A percentile compares a stretch with the other conserved stretches of the same genome.
Evolutionary conservation across 2,888 invertebrate species (phyloP).

Genomic region (Drosophila pseudotakahashii): DNA sequence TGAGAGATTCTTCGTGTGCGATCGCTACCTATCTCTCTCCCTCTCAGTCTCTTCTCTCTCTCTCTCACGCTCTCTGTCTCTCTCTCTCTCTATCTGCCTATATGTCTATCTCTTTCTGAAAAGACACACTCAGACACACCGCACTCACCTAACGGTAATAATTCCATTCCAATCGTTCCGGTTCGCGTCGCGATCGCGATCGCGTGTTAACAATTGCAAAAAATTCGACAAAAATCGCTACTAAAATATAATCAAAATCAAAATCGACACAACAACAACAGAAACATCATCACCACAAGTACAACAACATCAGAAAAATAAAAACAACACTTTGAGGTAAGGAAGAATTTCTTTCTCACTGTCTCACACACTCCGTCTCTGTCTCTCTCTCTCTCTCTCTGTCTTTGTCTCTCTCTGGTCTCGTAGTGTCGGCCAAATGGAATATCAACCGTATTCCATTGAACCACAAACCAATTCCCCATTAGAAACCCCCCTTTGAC

Average conservation of each 20-base stretch:
- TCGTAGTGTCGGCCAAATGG: conserved; percentile 43
- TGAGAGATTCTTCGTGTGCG: conserved; percentile 31
- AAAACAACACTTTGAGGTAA: conserved; percentile 44
- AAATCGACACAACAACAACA: conserved; percentile 35
- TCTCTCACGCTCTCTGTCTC: conserved; percentile 11
- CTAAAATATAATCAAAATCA: conserved; percentile 20
- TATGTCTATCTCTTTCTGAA: conserved; percentile 31
- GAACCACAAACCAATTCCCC: not conserved
- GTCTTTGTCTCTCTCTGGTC: conserved; percentile 36
- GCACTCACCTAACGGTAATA: conserved; percentile 41
- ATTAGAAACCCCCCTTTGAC: conserved; percentile 6
- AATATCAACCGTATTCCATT: conserved; percentile 3
- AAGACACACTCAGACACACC: conserved; percentile 40
- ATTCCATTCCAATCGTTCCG: conserved; percentile 34
- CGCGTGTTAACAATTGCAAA: conserved; percentile 15
- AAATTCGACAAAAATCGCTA: conserved; percentile 23
- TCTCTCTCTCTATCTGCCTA: conserved; percentile 25
- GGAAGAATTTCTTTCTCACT: conserved; percentile 48
- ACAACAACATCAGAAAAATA: conserved; percentile 39
- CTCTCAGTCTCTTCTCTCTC: conserved; percentile 18
- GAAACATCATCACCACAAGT: conserved; percentile 28
- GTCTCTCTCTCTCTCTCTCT: conserved; percentile 24
- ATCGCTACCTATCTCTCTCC: conserved; percentile 32
- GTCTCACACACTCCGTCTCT: conserved; percentile 31
- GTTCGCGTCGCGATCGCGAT: conserved; percentile 39